Evolutionary conservation across 92 coral and sea anemone species (phyloP).

Genomic region (Actinostola sp.): DNA sequence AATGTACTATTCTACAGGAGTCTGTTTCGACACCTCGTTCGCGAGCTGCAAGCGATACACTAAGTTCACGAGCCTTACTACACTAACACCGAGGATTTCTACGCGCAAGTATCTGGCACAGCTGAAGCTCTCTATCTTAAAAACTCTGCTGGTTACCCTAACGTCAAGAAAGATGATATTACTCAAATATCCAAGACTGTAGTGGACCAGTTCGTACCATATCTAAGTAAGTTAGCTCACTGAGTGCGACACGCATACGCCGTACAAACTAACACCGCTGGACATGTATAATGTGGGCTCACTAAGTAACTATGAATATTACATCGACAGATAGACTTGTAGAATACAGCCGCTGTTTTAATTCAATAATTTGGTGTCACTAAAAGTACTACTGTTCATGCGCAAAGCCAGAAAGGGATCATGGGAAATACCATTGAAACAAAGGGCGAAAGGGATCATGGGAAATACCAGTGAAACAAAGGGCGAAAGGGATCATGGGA

Average conservation of each 20-base stretch:
- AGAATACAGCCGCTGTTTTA: too few species aligned
- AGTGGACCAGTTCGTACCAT: conserved; percentile 20
- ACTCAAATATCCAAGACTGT: not conserved
- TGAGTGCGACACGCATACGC: not conserved
- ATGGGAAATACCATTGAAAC: too few species aligned
- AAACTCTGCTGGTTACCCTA: conserved; percentile 26
- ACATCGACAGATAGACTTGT: too few species aligned
- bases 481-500: too few species aligned
- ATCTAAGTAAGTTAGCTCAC: conserved; percentile 41
- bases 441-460: too few species aligned
- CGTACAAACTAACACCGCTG: not conserved
- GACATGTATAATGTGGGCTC: not conserved
- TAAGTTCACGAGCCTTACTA: too few species aligned
- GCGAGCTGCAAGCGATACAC: conserved; percentile 45
- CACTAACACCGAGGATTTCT: conserved; percentile 10
- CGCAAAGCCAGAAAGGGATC: too few species aligned
- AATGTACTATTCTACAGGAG: conserved; percentile 74
- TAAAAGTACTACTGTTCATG: too few species aligned
- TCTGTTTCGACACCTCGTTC: conserved; percentile 48
- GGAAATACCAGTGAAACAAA: too few species aligned
- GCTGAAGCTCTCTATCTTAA: conserved; percentile 41
- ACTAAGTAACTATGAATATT: too few species aligned
- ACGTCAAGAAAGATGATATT: conserved; percentile 29
- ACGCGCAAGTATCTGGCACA: conserved; percentile 31
- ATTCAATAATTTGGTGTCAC: too few species aligned